phyloP scores from a whole-genome alignment of 2,888 invertebrate genomes.

The Philopedon plagiatum region DNA sequence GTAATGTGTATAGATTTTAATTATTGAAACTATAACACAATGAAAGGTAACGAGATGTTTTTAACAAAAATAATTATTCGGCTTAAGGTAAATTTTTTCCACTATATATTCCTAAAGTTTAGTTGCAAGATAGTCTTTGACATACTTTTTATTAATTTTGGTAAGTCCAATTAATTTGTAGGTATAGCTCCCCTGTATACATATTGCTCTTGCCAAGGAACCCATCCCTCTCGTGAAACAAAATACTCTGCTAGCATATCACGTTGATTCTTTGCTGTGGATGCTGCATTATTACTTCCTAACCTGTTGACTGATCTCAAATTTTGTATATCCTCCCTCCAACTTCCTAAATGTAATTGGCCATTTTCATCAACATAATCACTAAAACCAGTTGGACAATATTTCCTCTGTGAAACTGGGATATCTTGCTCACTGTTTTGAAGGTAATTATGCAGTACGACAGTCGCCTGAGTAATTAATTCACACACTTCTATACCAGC shows the following conservation, averaged over 20 bases:
- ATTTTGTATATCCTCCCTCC: not conserved
- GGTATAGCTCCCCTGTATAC: not conserved
- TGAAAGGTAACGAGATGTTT: too few species aligned
- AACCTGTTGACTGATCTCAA: not conserved
- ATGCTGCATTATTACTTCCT: constrained; percentile 3
- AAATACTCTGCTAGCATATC: constrained; percentile 9
- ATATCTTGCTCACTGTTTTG: constrained; percentile 41
- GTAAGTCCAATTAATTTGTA: not conserved
- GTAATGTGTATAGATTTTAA: too few species aligned
- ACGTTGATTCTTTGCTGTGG: not conserved
- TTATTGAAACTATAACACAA: too few species aligned
- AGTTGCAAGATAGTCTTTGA: too few species aligned
- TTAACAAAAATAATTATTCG: too few species aligned
- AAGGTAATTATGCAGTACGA: constrained; percentile 49
- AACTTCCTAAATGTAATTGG: not conserved
- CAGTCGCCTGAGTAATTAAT: constrained; percentile 42
- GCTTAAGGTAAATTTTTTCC: too few species aligned
- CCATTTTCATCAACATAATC: constrained; percentile 21
- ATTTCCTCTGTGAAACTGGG: not conserved
- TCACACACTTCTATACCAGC: constrained; percentile 44
- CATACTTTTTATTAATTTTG: too few species aligned
- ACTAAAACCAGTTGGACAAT: constrained; percentile 10
- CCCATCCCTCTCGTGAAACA: not conserved
- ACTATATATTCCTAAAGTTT: too few species aligned
- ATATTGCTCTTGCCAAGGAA: constrained; percentile 20